Percentiles rank a stretch among this genome's conserved stretches.
Conservation (phyloP, 2,797 vertebrate genomes). For the Liparis tanakae region DNA sequence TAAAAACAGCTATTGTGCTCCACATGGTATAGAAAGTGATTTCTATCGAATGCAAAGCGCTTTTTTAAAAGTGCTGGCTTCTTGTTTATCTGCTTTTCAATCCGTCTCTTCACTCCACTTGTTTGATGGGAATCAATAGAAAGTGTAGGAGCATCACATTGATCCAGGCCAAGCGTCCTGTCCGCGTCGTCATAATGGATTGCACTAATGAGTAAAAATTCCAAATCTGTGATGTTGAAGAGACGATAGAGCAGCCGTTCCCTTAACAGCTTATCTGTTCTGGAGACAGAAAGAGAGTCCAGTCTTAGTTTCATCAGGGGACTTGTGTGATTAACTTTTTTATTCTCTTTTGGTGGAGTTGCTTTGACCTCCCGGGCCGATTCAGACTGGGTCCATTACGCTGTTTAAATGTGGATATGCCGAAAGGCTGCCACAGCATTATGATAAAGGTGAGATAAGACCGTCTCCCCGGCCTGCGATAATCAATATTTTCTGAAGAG, state of each 20-base stretch:
- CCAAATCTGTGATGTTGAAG: constrained; percentile 51
- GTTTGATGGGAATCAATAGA: constrained; percentile 64
- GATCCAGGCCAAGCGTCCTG: constrained; percentile 60
- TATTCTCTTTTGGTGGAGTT: constrained; percentile 41
- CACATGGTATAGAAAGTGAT: constrained; percentile 30
- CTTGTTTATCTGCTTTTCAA: constrained; percentile 59
- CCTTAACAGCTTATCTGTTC: constrained; percentile 33
- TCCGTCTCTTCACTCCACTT: constrained; percentile 51
- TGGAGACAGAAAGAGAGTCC: constrained; percentile 30
- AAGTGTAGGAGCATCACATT: constrained; percentile 67
- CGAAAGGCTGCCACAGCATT: constrained; percentile 26
- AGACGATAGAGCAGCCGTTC: constrained; percentile 35
- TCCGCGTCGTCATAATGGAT: constrained; percentile 69
- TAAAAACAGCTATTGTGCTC: constrained; percentile 26
- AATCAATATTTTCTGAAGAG: constrained; percentile 38
- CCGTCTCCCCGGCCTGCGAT: constrained; percentile 18
- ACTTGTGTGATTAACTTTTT: constrained; percentile 49
- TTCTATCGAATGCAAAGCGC: constrained; percentile 29
- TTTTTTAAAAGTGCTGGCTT: constrained; percentile 32
- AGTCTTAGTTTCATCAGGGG: constrained; percentile 17
- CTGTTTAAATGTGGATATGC: constrained; percentile 30
- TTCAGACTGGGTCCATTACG: constrained; percentile 39
- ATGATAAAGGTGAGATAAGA: constrained; percentile 25
- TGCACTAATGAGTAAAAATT: constrained; percentile 71
- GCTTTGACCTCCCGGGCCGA: constrained; percentile 33